These are phyloP conservation scores for Saxidomus purpurata DNA, from an alignment of 1,140 invertebrate genomes.

Conservation along the genomic window DNA sequence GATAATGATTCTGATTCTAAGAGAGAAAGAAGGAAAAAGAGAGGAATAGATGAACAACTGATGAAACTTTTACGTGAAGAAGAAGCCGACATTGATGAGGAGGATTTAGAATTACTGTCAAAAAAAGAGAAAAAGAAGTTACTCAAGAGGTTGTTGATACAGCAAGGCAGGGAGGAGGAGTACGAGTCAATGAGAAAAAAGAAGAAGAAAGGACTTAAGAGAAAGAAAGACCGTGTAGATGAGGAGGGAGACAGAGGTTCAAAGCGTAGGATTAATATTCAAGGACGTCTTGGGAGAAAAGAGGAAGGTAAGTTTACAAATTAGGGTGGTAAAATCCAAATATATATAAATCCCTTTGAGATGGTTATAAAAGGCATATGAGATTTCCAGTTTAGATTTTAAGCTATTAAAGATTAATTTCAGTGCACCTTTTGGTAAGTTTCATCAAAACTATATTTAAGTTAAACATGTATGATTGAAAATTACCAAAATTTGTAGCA, in stretches of 20 bases:
- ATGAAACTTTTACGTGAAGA: constrained; percentile 50
- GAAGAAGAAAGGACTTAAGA: constrained; percentile 48
- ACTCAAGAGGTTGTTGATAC: constrained; percentile 47
- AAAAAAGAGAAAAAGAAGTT: constrained; percentile 65
- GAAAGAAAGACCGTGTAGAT: constrained; percentile 24
- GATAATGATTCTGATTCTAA: constrained; percentile 39
- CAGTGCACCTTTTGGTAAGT: too few relatives aligned
- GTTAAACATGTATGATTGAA: too few relatives aligned
- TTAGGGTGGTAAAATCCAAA: too few relatives aligned
- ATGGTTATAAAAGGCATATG: too few relatives aligned
- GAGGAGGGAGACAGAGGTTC: constrained; percentile 23
- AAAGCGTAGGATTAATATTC: constrained; percentile 25
- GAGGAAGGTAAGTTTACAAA: constrained; percentile 12
- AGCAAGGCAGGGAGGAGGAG: constrained; percentile 53
- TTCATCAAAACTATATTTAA: too few relatives aligned
- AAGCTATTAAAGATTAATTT: too few relatives aligned
- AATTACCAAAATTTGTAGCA: too few relatives aligned
- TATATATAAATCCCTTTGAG: too few relatives aligned
- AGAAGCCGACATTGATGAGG: constrained; percentile 45
- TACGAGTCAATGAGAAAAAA: constrained; percentile 46
- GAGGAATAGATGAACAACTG: constrained; percentile 50
- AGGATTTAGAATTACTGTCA: constrained; percentile 47
- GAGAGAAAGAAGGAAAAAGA: constrained; percentile 47
- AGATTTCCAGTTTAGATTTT: too few relatives aligned
- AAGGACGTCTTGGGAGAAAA: not conserved